A percentile compares a stretch with the other conserved stretches of the same genome.
These are phyloP conservation scores for Ondatra zibethicus DNA, from an alignment of 2,113 vertebrate genomes.

Conservation along the genomic window DNA sequence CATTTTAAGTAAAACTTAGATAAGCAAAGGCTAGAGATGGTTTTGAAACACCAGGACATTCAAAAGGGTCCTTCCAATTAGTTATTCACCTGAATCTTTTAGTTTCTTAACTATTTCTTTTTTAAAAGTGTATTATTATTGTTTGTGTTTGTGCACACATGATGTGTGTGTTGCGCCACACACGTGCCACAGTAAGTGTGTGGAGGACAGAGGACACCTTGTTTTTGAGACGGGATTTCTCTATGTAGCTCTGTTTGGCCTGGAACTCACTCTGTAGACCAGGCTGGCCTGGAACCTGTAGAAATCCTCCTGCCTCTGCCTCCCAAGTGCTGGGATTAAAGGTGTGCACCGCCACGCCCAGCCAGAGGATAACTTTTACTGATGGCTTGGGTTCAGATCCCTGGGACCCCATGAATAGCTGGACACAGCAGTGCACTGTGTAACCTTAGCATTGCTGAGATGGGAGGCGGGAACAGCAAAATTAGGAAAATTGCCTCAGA, in stretches of 20 bases:
- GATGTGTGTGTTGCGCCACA: not conserved
- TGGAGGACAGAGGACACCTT: not conserved
- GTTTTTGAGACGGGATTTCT: not conserved
- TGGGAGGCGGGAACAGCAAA: not conserved
- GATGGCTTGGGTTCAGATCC: not conserved
- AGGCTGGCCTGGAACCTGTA: not conserved
- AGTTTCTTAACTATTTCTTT: slow-evolving; percentile 5
- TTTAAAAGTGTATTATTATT: not conserved
- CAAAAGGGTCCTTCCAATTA: slow-evolving; percentile 38
- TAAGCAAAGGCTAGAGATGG: not conserved
- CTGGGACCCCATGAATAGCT: too few species aligned
- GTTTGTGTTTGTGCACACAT: not conserved
- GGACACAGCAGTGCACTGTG: too few species aligned
- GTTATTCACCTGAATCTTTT: not conserved
- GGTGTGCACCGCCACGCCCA: rapidly evolving
- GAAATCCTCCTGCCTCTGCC: not conserved
- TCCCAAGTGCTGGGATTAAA: not conserved
- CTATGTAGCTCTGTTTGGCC: not conserved
- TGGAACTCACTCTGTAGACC: not conserved
- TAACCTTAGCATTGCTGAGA: not conserved
- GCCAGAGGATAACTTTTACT: not conserved
- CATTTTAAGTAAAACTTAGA: slow-evolving; percentile 49
- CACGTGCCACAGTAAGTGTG: not conserved
- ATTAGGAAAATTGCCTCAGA: too few species aligned
- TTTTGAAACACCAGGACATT: not conserved